Evolutionary conservation across 2,888 invertebrate species (phyloP), one percentile per base, ranked within the genome.

Genomic region (Hypomecis atomaria): DNA sequence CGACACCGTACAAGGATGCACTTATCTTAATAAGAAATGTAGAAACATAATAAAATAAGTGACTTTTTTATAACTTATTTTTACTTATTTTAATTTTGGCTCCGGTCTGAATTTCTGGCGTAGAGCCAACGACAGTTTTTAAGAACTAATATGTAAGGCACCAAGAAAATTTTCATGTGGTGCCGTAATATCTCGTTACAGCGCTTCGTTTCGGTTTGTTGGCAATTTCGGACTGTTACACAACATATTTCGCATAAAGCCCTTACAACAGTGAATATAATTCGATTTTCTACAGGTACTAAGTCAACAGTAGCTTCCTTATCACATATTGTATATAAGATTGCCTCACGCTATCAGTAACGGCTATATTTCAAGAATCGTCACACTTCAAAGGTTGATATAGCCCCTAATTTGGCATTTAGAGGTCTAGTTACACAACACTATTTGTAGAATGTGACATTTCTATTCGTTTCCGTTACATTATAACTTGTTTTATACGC

Each of bases 361-460:
- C 38, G 50, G 50, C 44, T 33, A 50, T 44, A 52, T 54, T 54
- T 54, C 42, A 23, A 8, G 43, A 43, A 54, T 11, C 36, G 36
- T 54, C 52, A 59, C 53, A 40, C 33, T 53, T 23, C 8, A 47
- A 43, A 48, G 48, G 53, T 36, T 23, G 42, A 40, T 13, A 23
- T 37, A 37, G 6, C 47, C 34, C 43, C 36, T 43, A 43, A 54
- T 54, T 11, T 54, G 54, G 43, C 54, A 54, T 54, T 54, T 54
- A 36, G 43, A 48, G 43, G 13, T 44, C 6, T 33, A 9, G 48
- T 61, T 61, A 48, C 44, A 40, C 49, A 50, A 61, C 44, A 11
- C 33, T 43, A 13, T 48, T 49, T 48, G 55, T 50, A 50, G 50
- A 61, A 61, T 55, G 55, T 61, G 61, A 49, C 61, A 61, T 56